Percentiles rank a stretch among this genome's conserved stretches.
Evolutionary conservation across 2,797 vertebrate species (phyloP).

Genomic region (Melanotaenia pygmaea): DNA sequence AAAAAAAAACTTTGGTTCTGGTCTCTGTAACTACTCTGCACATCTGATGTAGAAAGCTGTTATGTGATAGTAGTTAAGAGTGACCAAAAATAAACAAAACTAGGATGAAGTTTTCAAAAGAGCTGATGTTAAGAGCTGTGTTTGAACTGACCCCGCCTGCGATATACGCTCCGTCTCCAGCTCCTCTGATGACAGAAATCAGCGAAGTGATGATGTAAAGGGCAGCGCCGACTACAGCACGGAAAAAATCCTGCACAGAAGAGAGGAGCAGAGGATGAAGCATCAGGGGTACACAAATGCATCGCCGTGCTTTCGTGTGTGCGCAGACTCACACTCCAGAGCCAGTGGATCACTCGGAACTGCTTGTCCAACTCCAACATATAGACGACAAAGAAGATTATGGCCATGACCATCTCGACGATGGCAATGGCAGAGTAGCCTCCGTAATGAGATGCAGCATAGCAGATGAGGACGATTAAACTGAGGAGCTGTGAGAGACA

Average conservation of each 20-base stretch:
- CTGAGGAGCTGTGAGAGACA: slow-evolving; percentile 77
- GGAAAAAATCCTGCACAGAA: slow-evolving; percentile 77
- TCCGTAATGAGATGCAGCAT: slow-evolving; percentile 64
- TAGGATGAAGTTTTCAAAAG: not conserved
- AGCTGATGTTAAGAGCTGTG: not conserved
- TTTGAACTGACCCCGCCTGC: slow-evolving; percentile 79
- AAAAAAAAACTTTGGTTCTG: not conserved
- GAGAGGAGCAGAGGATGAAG: slow-evolving; percentile 20
- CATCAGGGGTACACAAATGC: not conserved
- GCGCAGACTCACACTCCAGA: slow-evolving; percentile 86
- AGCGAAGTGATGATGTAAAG: slow-evolving; percentile 83
- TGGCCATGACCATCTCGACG: slow-evolving; percentile 81
- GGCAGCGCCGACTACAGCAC: slow-evolving; percentile 64
- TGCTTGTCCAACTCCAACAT: slow-evolving; percentile 85
- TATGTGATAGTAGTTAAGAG: not conserved
- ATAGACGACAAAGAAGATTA: slow-evolving; percentile 84
- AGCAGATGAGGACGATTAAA: slow-evolving; percentile 88
- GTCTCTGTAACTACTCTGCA: not conserved
- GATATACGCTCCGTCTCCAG: slow-evolving; percentile 72
- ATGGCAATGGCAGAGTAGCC: slow-evolving; percentile 81
- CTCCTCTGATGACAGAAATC: slow-evolving; percentile 70
- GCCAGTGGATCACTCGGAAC: slow-evolving; percentile 84
- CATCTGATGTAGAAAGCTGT: not conserved
- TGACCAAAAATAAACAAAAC: slow-evolving; percentile 25
- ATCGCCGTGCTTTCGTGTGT: not conserved